Percentiles rank a stretch among this genome's conserved stretches.
Conservation (phyloP, 2,797 vertebrate genomes). For the Enteromius treurensis region DNA sequence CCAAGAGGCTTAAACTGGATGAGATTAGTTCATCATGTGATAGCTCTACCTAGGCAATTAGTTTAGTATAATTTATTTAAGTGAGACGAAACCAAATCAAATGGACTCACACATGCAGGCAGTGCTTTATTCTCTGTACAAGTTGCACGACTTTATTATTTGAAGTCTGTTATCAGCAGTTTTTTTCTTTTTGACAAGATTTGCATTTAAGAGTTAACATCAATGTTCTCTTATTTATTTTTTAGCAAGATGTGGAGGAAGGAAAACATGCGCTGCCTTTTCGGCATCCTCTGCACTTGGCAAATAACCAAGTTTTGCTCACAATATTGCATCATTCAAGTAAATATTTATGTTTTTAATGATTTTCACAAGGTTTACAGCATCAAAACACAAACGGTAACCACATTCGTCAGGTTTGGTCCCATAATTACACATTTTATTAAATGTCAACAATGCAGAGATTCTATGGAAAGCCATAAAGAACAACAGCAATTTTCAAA, state of each 20-base stretch:
- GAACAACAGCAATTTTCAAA: slow-evolving; percentile 24
- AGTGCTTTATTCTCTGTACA: slow-evolving; percentile 24
- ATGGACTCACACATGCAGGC: slow-evolving; percentile 13
- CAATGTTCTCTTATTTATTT: slow-evolving; percentile 24
- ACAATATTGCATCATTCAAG: not conserved
- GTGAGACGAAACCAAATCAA: slow-evolving; percentile 34
- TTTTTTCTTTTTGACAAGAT: slow-evolving; percentile 9
- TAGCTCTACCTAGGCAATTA: slow-evolving; percentile 30
- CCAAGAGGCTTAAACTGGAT: slow-evolving; percentile 87
- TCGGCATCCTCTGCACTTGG: slow-evolving; percentile 10
- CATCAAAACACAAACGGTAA: slow-evolving; percentile 5
- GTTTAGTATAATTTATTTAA: slow-evolving; percentile 48
- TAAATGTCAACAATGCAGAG: slow-evolving; percentile 82
- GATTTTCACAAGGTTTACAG: not conserved
- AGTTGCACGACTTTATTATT: slow-evolving; percentile 37
- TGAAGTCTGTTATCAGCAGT: not conserved
- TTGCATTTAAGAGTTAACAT: slow-evolving; percentile 31
- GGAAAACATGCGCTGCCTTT: not conserved
- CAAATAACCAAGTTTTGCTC: not conserved
- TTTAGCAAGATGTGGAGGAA: not conserved
- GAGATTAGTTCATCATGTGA: slow-evolving; percentile 66
- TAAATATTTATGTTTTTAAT: not conserved
- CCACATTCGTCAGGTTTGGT: slow-evolving; percentile 65
- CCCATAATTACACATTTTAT: slow-evolving; percentile 85
- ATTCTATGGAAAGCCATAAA: slow-evolving; percentile 14